A percentile compares a stretch with the other conserved stretches of the same genome.
These are phyloP conservation scores for Hirudo medicinalis DNA, from an alignment of 1,140 invertebrate species.

Conservation along the genomic window DNA sequence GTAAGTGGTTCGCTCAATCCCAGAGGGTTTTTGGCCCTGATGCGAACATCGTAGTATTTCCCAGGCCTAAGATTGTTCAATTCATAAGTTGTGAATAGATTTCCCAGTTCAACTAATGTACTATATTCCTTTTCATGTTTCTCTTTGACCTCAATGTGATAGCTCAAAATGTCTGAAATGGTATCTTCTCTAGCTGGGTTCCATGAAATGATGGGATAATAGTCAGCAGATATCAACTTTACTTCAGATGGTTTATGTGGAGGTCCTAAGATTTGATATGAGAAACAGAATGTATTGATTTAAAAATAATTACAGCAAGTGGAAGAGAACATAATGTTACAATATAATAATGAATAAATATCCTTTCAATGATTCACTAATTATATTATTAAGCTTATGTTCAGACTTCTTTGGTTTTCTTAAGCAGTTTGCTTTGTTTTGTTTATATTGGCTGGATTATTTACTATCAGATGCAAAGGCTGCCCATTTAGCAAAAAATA, in stretches of 20 bases:
- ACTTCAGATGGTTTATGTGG: constrained; percentile 1
- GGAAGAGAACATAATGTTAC: too few relatives aligned
- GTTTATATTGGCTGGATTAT: too few relatives aligned
- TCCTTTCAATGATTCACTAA: too few relatives aligned
- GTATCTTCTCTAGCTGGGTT: not conserved
- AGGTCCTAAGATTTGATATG: not conserved
- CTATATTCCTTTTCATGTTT: constrained; percentile 4
- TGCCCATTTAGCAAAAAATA: too few relatives aligned
- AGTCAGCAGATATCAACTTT: not conserved
- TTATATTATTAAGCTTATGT: too few relatives aligned
- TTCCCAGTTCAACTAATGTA: not conserved
- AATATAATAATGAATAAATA: too few relatives aligned
- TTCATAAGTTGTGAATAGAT: not conserved
- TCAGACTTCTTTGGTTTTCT: too few relatives aligned
- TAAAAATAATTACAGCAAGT: not conserved
- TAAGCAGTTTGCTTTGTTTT: too few relatives aligned
- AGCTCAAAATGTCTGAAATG: not conserved
- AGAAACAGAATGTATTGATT: not conserved
- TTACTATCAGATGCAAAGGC: too few relatives aligned
- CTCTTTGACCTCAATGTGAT: constrained; percentile 13
- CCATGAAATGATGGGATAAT: not conserved
- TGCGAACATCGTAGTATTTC: not conserved
- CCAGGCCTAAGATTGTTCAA: not conserved
- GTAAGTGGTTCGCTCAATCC: constrained; percentile 1
- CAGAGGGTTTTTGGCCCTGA: constrained; percentile 5